Conservation (phyloP, 2,888 invertebrate species). For the Andrena marginata region DNA sequence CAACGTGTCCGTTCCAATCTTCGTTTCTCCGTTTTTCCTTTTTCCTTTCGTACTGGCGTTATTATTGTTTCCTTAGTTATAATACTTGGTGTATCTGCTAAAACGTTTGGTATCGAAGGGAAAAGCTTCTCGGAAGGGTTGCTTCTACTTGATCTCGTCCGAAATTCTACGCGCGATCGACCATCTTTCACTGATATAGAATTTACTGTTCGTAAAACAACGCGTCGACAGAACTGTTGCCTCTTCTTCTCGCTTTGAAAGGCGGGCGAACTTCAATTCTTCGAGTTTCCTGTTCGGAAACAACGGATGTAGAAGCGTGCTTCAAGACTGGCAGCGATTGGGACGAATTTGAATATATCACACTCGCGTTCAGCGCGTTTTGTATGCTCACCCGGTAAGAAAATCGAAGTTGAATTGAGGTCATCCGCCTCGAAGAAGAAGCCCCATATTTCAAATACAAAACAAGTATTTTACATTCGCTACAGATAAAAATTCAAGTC, state of each 20-base stretch:
- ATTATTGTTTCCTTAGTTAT: conserved; percentile 54
- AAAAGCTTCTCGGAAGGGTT: conserved; percentile 66
- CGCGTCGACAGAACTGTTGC: too few relatives aligned
- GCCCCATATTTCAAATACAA: conserved; percentile 24
- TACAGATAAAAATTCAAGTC: conserved; percentile 60
- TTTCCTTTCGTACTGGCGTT: conserved; percentile 52
- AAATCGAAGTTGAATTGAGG: conserved; percentile 1
- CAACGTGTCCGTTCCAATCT: conserved; percentile 32
- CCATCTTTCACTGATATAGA: not conserved
- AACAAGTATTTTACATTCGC: conserved; percentile 48
- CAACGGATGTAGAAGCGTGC: conserved; percentile 49
- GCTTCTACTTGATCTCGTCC: conserved; percentile 40
- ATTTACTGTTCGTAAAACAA: not conserved
- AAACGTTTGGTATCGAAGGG: conserved; percentile 79
- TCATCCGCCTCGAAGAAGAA: conserved; percentile 37
- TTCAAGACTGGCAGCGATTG: conserved; percentile 64
- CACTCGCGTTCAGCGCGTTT: conserved; percentile 41
- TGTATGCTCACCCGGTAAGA: not conserved
- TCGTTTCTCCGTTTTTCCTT: conserved; percentile 37
- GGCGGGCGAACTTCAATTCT: not conserved
- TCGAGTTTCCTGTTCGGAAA: conserved; percentile 23
- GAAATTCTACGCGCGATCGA: conserved; percentile 39
- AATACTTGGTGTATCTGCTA: conserved; percentile 63
- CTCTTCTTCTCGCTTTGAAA: not conserved
- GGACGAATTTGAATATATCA: conserved; percentile 67